These are phyloP conservation scores for Limnephilus lunatus DNA, from an alignment of 2,888 invertebrate genomes.

Conservation along the genomic window DNA sequence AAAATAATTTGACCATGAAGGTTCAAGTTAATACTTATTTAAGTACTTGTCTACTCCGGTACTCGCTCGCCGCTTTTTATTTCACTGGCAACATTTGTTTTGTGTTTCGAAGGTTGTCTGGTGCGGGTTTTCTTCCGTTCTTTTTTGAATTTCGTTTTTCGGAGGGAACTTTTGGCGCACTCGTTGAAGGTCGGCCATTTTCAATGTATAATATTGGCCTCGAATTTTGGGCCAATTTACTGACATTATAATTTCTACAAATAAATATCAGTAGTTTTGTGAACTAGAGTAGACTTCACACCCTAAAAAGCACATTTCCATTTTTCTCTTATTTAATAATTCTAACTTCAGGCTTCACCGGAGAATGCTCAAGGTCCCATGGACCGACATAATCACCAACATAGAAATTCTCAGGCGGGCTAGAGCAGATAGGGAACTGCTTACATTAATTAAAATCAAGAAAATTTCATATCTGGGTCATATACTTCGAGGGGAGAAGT, in stretches of 20 bases:
- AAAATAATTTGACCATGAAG: conserved; percentile 34
- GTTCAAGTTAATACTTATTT: not conserved
- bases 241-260: not conserved
- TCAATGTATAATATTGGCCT: not conserved
- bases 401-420: too few relatives aligned
- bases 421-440: too few relatives aligned
- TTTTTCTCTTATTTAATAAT: too few relatives aligned
- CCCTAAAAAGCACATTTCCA: too few relatives aligned
- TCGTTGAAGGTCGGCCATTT: conserved; percentile 38
- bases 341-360: too few relatives aligned
- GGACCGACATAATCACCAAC: too few relatives aligned
- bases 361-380: too few relatives aligned
- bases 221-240: not conserved
- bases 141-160: conserved; percentile 26
- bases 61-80: conserved; percentile 36
- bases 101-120: conserved; percentile 50
- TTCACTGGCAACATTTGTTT: conserved; percentile 49
- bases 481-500: too few relatives aligned
- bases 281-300: too few relatives aligned
- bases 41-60: conserved; percentile 29
- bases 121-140: conserved; percentile 38
- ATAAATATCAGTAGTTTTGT: not conserved
- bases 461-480: too few relatives aligned
- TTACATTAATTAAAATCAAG: too few relatives aligned
- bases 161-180: conserved; percentile 12